Evolutionary conservation across 2,113 vertebrate genomes (phyloP).

Genomic region (Potamarius usumacintae): DNA sequence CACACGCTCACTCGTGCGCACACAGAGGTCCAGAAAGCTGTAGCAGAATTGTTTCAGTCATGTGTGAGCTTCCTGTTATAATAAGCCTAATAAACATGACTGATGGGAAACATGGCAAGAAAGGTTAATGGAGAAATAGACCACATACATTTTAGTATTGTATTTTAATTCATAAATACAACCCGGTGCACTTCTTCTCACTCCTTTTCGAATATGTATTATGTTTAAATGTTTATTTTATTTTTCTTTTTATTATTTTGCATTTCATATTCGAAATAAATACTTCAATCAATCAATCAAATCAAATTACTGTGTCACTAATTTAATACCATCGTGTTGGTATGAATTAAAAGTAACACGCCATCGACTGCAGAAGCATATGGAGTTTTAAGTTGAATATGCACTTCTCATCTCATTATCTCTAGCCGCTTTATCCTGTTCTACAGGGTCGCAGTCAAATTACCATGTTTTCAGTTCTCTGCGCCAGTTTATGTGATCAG

Average conservation of each 20-base stretch:
- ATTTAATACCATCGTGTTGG: neutral
- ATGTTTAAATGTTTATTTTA: too few species aligned
- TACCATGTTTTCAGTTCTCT: too few species aligned
- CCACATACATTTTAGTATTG: neutral
- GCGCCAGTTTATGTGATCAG: too few species aligned
- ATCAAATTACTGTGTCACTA: neutral
- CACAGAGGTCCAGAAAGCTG: neutral
- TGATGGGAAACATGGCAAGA: conserved; percentile 11
- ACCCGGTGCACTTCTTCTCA: too few species aligned
- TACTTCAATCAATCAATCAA: too few species aligned
- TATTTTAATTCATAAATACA: neutral
- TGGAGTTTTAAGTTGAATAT: neutral
- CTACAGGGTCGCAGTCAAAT: too few species aligned
- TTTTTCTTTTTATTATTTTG: too few species aligned
- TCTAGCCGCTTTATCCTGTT: too few species aligned
- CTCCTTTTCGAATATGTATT: too few species aligned
- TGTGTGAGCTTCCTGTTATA: conserved; percentile 4
- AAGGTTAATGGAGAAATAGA: neutral
- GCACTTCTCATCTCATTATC: neutral
- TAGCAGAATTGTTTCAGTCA: neutral
- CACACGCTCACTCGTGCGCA: neutral
- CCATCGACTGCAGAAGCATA: neutral
- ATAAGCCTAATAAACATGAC: neutral
- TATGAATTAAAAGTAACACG: neutral
- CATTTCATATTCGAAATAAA: too few species aligned